Base-by-base conservation (phyloP, 2,797 vertebrate genomes). In the Premnoplex brunnescens region DNA sequence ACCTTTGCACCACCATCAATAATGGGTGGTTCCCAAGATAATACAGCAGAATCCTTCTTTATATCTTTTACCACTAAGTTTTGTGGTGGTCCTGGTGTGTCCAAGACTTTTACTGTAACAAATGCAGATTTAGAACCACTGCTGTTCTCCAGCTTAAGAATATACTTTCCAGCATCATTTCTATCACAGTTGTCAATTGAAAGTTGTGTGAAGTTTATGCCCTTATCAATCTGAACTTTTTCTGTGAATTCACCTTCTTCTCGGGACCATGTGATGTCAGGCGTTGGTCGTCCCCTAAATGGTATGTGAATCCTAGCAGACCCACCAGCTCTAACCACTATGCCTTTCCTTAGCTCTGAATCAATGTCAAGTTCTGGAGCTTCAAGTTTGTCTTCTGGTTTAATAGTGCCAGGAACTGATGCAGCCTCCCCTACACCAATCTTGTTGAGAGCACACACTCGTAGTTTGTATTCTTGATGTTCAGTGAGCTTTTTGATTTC, bases 131-230 rank as follows among this genome's bases (percentile, higher is more conserved):
- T 99, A 63, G 98, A 97, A 46, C 99, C 99, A 93, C 99, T 99
- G 97, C 98, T 99, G 90, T 99, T 99, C 96, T 99, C 98, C 74
- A 99, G 90, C 30, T 97, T 98, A 27, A 99, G 97, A 44, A 97
- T 97, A 80, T 99, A 99, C 97, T 99, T 99, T 91, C 99, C 99
- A 89, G 99, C 99, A 96, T 99, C 99, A 95, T 98, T 98, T 97
- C 99, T 99, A 96, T 99, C 99, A 96, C 99, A 99, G 59, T 98
- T 99, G 93, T 99, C 99, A 96, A 99, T 98, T 68, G 99, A 99
- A 93, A 99, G 97, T 54, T 99, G 99, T 39, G 99, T 99, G 92
- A 98, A 99, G 94, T 98, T 98, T 36, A 97, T 62, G 64, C 98
- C 97, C 96, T 99, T 99, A 97, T 99, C 99, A 93, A 99, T 97